Base-by-base conservation (phyloP, 2,113 vertebrate species). In the Syngnathus scovelli region DNA sequence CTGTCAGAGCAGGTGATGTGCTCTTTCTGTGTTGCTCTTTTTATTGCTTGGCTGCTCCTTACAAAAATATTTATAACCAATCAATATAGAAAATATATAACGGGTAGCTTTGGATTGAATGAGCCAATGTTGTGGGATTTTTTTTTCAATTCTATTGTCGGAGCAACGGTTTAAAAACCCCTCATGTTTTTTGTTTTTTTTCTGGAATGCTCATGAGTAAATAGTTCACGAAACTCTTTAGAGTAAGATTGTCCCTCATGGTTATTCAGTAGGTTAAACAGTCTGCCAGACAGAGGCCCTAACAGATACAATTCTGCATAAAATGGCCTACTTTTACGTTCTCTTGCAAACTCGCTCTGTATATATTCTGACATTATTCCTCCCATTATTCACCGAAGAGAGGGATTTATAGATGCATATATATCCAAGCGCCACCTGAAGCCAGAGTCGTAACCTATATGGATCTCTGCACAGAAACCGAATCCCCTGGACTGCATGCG, bases 391-490 rank as follows among this genome's bases (percentile, higher is more conserved):
- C 77, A 70, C 46, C 59, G 61, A 43, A 77, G 67, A 78, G 46
- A 62, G 48, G 77, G 74, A 85, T 90, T 85, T 88, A 85, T 86
- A 83, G 77, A 84, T 86, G 77, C 82, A 82, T 81, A 82, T 84
- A 78, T 83, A 81, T 83, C 79, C 79, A 84, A 81, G 85, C 61
- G 74, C 83, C 78, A 76, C 77, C 79, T 80, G 76, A 83, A 83
- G 81, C 81, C 73, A 65, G 78, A 86, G 81, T 84, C 77, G 55
- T 66, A 72, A 87, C 80, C 85, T 52, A 66, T 90, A 88, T 86
- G 87, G 82, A 86, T 86, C 84, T 82, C 79, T 74, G 71, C 80
- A 66, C 82, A 76, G 91, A 90, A 92, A 91, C 86, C 85, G 79
- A 91, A 92, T 91, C 90, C 84, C 77, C 86, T 74, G 82, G 75